Evolutionary conservation across 2,888 invertebrate genomes (phyloP), one percentile per base, ranked within the genome.

Genomic region (Synergus japonicus): DNA sequence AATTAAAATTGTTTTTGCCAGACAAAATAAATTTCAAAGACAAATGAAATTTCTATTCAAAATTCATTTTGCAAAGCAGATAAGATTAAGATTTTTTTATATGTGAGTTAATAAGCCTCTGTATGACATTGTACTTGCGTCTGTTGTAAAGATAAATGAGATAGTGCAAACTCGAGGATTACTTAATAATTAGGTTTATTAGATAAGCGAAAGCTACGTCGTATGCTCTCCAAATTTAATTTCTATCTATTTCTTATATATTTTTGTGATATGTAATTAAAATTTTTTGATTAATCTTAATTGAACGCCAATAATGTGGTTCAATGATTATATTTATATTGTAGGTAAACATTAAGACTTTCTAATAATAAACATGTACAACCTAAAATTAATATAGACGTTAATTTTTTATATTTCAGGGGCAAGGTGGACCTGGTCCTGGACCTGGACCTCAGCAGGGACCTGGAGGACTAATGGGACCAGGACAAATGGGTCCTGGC

Each of bases 401-500:
- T 64, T 22, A 18, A 46, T 49, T 7, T 78, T 79, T 54, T 54
- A 79, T 29, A 18, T 87, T 85, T 76, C 76, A 90, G 89, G 87
- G 86, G 82, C 90, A 88, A 85, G 88, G 88, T 44, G 88, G 88
- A 63, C 85, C 89, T 4, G 88, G 88, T 22, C 89, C 87, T 54
- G 89, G 90, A 41, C 88, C 91, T 29, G 89, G 87, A 76, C 87
- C 90, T 43, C 92, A 89, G 76, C 89, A 89, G 77, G 88, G 88
- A 29, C 88, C 90, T 0, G 88, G 89, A 15, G 90, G 88, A 44
- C 86, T 90, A 9, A 88, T 89, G 86, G 88, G 86, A 12, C 87
- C 89, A 37, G 82, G 82, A 18, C 83, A 82, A 58, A 81, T 82
- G 43, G 83, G 83, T 29, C 83, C 86, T 3, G 89, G 89, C 8